Percentiles rank a stretch among this genome's conserved stretches.
These are phyloP conservation scores for Drosophila mimetica DNA, from an alignment of 2,888 invertebrate species.

Conservation along the genomic window DNA sequence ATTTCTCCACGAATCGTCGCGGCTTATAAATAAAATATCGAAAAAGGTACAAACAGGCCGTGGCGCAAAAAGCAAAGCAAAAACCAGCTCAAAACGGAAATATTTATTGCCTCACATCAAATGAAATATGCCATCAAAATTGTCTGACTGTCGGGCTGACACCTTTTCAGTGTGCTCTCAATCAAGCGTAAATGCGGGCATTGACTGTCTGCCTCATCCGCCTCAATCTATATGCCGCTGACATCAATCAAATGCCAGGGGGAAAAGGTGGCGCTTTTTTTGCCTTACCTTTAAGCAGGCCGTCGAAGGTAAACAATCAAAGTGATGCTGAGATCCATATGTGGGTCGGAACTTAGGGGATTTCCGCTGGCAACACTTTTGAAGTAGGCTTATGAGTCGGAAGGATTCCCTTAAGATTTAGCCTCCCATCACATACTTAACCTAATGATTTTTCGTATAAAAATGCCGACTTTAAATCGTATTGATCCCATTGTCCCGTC, in stretches of 20 bases:
- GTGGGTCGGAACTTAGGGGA: constrained; percentile 27
- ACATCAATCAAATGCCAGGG: constrained; percentile 73
- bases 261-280: constrained; percentile 44
- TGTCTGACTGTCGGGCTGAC: constrained; percentile 68
- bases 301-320: constrained; percentile 44
- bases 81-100: constrained; percentile 43
- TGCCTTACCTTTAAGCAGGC: constrained; percentile 46
- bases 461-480: not conserved
- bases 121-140: constrained; percentile 77
- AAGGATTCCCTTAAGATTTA: constrained; percentile 16
- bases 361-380: constrained; percentile 12
- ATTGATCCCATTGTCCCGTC: not conserved
- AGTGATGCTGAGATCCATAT: constrained; percentile 10
- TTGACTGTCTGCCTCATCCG: constrained; percentile 12
- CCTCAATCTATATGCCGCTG: constrained; percentile 25
- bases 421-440: constrained; percentile 5
- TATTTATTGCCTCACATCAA: constrained; percentile 74
- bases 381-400: constrained; percentile 19
- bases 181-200: constrained; percentile 65
- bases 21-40: constrained; percentile 76
- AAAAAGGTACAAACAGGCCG: constrained; percentile 27
- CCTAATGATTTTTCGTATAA: constrained; percentile 20
- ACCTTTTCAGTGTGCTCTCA: constrained; percentile 69
- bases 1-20: constrained; percentile 56
- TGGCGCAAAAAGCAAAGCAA: constrained; percentile 41